Conservation (phyloP, 1,140 invertebrate species). For the Harlomillsia oculata region DNA sequence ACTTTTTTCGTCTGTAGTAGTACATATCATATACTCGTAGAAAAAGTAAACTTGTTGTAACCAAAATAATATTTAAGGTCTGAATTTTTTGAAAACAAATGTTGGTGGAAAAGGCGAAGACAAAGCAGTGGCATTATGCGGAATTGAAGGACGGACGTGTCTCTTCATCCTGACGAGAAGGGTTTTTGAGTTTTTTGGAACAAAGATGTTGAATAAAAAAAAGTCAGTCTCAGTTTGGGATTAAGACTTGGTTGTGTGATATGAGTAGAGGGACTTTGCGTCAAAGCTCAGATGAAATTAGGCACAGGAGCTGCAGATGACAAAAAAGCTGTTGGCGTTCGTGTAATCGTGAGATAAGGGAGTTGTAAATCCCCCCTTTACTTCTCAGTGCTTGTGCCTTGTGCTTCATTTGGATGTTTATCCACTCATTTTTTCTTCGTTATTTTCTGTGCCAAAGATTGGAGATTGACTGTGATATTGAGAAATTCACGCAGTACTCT, state of each 20-base stretch:
- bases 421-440: conserved; percentile 36
- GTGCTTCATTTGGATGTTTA: conserved; percentile 35
- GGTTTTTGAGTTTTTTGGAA: no score
- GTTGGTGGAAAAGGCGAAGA: no score
- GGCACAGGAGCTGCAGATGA: conserved; percentile 18
- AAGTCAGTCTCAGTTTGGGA: neutral
- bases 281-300: conserved; percentile 22
- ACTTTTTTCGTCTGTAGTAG: no score
- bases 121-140: no score
- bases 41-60: no score
- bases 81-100: no score
- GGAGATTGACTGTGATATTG: conserved; percentile 28
- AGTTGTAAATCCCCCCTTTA: conserved; percentile 34
- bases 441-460: conserved; percentile 34
- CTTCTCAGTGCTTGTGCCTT: conserved; percentile 22
- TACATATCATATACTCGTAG: no score
- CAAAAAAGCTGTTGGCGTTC: conserved; percentile 33
- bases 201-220: no score
- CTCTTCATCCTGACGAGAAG: no score
- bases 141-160: no score
- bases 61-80: no score
- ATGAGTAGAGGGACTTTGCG: conserved; percentile 6
- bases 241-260: conserved; percentile 22
- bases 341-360: conserved; percentile 37
- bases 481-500: conserved; percentile 22